A percentile compares a stretch with the other conserved stretches of the same genome.
Conservation (phyloP, 2,797 vertebrate genomes). For the Lindbergichthys nudifrons region DNA sequence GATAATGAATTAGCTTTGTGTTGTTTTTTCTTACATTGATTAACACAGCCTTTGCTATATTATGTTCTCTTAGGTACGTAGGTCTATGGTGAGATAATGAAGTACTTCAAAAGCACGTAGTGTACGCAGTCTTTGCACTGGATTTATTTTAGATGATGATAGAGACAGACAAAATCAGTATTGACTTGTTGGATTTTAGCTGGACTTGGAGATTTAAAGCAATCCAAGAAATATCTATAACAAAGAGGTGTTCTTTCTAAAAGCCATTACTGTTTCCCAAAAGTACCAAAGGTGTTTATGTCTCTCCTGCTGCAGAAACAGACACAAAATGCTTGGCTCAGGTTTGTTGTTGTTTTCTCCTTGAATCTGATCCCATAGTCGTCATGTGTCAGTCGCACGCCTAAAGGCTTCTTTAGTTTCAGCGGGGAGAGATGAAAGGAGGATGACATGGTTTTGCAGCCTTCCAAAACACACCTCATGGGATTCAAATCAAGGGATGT, state of each 20-base stretch:
- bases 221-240: not conserved
- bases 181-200: not conserved
- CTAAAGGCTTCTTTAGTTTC: conserved; percentile 68
- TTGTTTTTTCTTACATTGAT: conserved; percentile 11
- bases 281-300: conserved; percentile 35
- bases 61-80: not conserved
- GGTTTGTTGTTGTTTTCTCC: conserved; percentile 40
- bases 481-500: conserved; percentile 67
- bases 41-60: not conserved
- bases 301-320: conserved; percentile 36
- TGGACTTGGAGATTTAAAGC: not conserved
- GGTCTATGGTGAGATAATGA: not conserved
- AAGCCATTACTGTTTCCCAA: not conserved
- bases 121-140: not conserved
- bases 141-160: not conserved
- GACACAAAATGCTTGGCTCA: conserved; percentile 24
- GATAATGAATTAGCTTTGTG: not conserved
- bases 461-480: conserved; percentile 59
- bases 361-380: conserved; percentile 48
- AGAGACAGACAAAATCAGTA: not conserved
- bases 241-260: conserved; percentile 8
- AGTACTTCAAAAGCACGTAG: not conserved
- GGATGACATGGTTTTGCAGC: conserved; percentile 57
- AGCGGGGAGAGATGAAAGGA: conserved; percentile 62
- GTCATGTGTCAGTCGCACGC: conserved; percentile 53